Conservation (phyloP, 2,113 vertebrate species). For the Archocentrus centrarchus region DNA sequence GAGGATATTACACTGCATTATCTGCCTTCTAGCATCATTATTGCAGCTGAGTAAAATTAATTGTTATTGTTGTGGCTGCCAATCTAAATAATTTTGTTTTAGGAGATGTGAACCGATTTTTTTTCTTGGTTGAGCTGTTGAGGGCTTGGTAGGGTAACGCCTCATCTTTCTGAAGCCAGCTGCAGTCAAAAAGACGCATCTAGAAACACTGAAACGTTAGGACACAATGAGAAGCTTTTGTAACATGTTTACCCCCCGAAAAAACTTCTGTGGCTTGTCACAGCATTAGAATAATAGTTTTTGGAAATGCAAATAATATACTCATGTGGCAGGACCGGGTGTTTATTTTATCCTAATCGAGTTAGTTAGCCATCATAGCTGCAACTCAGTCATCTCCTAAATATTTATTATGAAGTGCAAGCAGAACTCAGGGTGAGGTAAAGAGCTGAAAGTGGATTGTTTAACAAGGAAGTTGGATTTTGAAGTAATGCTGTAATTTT, state of each 20-base stretch:
- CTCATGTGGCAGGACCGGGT: not conserved
- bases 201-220: constrained; percentile 19
- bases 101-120: constrained; percentile 18
- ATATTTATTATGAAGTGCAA: not conserved
- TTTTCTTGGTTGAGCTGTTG: constrained; percentile 8
- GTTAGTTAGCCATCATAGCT: not conserved
- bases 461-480: not conserved
- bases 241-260: constrained; percentile 20
- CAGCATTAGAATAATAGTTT: not conserved
- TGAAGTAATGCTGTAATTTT: not conserved
- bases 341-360: not conserved
- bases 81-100: constrained; percentile 40
- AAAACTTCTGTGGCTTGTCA: not conserved
- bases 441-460: not conserved
- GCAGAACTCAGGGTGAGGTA: constrained; percentile 6
- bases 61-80: constrained; percentile 19
- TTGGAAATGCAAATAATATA: constrained; percentile 21
- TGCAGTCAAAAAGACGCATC: constrained; percentile 21
- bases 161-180: constrained; percentile 8
- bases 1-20: constrained; percentile 29
- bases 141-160: not conserved
- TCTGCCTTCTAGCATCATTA: constrained; percentile 29
- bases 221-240: constrained; percentile 27
- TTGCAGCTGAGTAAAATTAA: constrained; percentile 40
- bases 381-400: not conserved